A percentile compares a stretch with the other conserved stretches of the same genome.
Evolutionary conservation across 2,888 invertebrate species (phyloP).

Genomic region (Chironomus riparius): DNA sequence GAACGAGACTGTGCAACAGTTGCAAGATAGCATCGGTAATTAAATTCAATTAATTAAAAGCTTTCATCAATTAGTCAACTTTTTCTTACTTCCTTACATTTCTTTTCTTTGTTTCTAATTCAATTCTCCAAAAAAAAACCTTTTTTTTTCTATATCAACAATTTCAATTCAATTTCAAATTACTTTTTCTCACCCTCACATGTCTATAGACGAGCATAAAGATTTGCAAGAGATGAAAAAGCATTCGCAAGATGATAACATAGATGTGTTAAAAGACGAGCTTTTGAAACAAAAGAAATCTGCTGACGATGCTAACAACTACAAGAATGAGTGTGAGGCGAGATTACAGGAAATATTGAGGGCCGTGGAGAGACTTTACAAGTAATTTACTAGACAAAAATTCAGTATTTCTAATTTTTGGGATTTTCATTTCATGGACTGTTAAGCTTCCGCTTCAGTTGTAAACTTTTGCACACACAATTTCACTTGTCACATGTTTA

Average conservation of each 20-base stretch:
- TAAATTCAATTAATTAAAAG: constrained; percentile 9
- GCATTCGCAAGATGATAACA: constrained; percentile 24
- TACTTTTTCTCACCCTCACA: neutral
- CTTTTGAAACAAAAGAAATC: constrained; percentile 8
- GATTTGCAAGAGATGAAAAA: constrained; percentile 13
- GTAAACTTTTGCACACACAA: neutral
- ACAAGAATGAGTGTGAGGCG: constrained; percentile 38
- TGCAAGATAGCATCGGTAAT: constrained; percentile 55
- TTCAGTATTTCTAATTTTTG: too few species aligned
- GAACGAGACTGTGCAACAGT: constrained; percentile 55
- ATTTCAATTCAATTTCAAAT: neutral
- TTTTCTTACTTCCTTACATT: neutral
- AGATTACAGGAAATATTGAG: constrained; percentile 19
- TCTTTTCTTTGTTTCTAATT: too few species aligned
- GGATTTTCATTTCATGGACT: neutral
- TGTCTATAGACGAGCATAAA: constrained; percentile 16
- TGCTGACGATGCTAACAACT: constrained; percentile 31
- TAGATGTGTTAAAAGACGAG: constrained; percentile 6
- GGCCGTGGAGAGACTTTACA: constrained; percentile 23
- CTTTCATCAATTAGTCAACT: neutral
- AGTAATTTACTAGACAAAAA: constrained; percentile 13
- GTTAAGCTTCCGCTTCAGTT: neutral
- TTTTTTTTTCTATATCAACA: neutral
- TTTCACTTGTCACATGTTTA: constrained; percentile 7
- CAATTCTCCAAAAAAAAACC: neutral